Base-by-base conservation (phyloP, 2,113 vertebrate species). In the Cricetomys ansorgei region DNA sequence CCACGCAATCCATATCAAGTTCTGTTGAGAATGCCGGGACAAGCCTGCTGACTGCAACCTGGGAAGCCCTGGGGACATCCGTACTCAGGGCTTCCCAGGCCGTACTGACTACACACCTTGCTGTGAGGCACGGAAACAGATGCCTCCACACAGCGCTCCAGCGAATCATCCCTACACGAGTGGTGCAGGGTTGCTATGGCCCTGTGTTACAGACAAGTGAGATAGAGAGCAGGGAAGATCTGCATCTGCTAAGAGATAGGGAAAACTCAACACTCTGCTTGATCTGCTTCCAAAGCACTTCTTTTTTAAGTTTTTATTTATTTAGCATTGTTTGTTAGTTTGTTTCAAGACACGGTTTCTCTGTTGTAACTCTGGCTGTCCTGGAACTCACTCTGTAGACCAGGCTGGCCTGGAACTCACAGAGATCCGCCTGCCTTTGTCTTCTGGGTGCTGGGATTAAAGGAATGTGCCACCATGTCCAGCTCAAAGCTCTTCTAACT, bases 121-220 rank as follows among this genome's bases (percentile, higher is more conserved):
- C 25, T 15, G 15, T 55, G 53, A 84, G n/a, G 80, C 40, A 21
- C 15, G 7, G 45, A 45, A 0, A 1, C 0, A 17, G 62, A 23
- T 2, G 50, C 8, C 73, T 72, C 23, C 27, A 0, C 2, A 50
- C 3, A 16, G 43, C 40, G 0, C 45, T 17, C 37, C 31, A 81
- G 29, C 1, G 37, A 72, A 23, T 6, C 37, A 23, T 67, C 62
- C 23, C 29, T 25, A 19, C 27, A 11, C 10, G 4, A 11, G 25
- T 0, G 19, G 50, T 3, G 1, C 10, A 19, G n/a, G 57, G 57
- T 6, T 34, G 9, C 1, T 34, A 43, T 4, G 7, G 1, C 5
- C 43, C 45, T 40, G 0, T 29, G n/a, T 73, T 48, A 50, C 85
- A 79, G 27, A 27, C 6, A 87, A 80, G n/a, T 1, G 17, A 87